These are phyloP conservation scores for Seriola quinqueradiata DNA, from an alignment of 2,113 vertebrate species.

Conservation along the genomic window DNA sequence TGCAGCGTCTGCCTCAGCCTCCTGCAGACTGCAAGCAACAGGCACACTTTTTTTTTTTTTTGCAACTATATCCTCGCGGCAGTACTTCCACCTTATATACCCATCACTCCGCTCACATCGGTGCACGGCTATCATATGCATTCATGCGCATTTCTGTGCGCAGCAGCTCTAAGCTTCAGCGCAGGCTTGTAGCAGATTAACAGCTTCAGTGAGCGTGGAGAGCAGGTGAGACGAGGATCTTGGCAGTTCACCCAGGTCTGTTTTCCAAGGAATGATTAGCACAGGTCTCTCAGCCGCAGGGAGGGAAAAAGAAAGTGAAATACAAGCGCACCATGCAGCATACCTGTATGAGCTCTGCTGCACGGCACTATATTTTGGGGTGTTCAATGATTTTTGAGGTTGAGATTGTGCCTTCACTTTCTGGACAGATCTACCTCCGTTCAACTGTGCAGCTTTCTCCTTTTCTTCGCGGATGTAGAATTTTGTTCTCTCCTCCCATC, in stretches of 20 bases:
- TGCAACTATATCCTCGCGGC: neutral
- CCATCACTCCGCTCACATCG: neutral
- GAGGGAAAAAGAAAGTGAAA: neutral
- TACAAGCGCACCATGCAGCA: too few relatives aligned
- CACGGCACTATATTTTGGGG: neutral
- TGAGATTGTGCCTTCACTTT: too few relatives aligned
- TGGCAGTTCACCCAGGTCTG: neutral
- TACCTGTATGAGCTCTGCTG: neutral
- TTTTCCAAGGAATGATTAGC: neutral
- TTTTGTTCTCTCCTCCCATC: too few relatives aligned
- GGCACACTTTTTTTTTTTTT: neutral
- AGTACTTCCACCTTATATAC: neutral
- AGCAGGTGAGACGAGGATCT: constrained; percentile 25
- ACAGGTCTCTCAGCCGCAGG: neutral
- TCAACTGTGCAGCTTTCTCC: too few relatives aligned
- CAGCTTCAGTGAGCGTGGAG: constrained; percentile 36
- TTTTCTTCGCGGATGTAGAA: too few relatives aligned
- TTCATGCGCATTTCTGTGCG: neutral
- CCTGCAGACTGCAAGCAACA: neutral
- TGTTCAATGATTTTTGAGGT: too few relatives aligned
- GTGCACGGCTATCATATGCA: neutral
- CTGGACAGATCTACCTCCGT: too few relatives aligned
- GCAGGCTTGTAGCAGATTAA: constrained; percentile 35
- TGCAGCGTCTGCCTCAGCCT: neutral
- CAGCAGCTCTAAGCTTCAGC: neutral